Base-by-base conservation (phyloP, 2,797 vertebrate genomes). In the Pelodytes ibericus region DNA sequence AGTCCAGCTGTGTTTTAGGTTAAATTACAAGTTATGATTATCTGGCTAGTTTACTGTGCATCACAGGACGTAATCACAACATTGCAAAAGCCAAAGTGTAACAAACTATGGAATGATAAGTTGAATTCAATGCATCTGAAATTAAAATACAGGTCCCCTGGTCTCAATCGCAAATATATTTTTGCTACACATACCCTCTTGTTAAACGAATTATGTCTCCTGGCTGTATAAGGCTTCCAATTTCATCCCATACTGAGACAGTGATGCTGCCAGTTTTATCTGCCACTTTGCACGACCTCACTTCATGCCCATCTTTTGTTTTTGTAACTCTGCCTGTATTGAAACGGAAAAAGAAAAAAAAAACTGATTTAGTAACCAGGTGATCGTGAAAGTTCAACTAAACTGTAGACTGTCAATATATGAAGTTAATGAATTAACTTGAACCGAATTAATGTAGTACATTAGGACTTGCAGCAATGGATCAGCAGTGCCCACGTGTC, bases 221-320 rank as follows among this genome's bases (percentile, higher is more conserved):
- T 0, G 96, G 90, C 84, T 98, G 97, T 68, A 98, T 96, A 4
- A 99, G 96, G 80, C 94, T 93, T 74, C 97, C 97, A 22, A 98
- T 92, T 66, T 99, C 97, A 84, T 99, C 97, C 97, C 97, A 99
- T 11, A 99, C 97, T 13, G 97, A 99, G 86, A 99, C 96, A 29
- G 95, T 96, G 84, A 99, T 98, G 92, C 97, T 98, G 65, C 97
- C 96, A 24, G 95, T 98, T 87, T 96, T 97, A 86, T 99, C 97
- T 0, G 97, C 97, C 85, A 99, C 97, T 84, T 97, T 98, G 84
- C 97, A 99, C 0, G 97, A 97, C 84, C 97, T 93, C 82, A 99
- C 97, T 87, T 98, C 97, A 67, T 98, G 97, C 61, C 96, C 96
- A 79, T 99, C 97, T 91, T 99, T 99, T 51, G 97, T 99, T 91